These are phyloP conservation scores for Nyctibius grandis DNA, from an alignment of 2,797 vertebrate species.

Conservation along the genomic window DNA sequence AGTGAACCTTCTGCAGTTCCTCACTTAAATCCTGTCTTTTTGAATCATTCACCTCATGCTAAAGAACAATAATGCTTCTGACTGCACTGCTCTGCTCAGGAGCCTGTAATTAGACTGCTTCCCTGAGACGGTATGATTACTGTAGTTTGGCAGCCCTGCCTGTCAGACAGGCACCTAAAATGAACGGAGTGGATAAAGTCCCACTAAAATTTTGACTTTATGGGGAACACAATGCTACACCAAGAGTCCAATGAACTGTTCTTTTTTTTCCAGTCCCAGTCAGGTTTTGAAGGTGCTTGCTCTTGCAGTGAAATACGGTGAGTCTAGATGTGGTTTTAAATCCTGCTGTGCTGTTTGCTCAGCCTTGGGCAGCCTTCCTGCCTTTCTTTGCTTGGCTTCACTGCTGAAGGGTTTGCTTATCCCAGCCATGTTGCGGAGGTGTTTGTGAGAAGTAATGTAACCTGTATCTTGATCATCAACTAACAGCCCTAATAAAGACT, in stretches of 20 bases:
- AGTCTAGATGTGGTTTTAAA: background rate
- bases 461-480: background rate
- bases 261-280: background rate
- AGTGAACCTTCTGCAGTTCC: background rate
- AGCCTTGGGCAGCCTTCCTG: background rate
- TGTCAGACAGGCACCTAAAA: background rate
- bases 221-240: background rate
- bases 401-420: background rate
- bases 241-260: background rate
- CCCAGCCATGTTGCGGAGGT: background rate
- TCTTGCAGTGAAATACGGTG: background rate
- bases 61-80: background rate
- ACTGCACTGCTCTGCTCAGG: background rate
- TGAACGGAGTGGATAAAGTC: background rate
- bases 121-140: background rate
- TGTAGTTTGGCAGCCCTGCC: background rate
- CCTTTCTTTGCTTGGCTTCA: background rate
- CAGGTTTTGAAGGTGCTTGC: background rate
- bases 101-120: background rate
- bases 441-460: background rate
- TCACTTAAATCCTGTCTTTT: background rate
- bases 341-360: background rate
- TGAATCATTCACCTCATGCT: background rate
- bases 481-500: background rate
- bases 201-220: background rate